These are phyloP conservation scores for Poecilia latipinna DNA, from an alignment of 2,113 vertebrate genomes.

Conservation along the genomic window DNA sequence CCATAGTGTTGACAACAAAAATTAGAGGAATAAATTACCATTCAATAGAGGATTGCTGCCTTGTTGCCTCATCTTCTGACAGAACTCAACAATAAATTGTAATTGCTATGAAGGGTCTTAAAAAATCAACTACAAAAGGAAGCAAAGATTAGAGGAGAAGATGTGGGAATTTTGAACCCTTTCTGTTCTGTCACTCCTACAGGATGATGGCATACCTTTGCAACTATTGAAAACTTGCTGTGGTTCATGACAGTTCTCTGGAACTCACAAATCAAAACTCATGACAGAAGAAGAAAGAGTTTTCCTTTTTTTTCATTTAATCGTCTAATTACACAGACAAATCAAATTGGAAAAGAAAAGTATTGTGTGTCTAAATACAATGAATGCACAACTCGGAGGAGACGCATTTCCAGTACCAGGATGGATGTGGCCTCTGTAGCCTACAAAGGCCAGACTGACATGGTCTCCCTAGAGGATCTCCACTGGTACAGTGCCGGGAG, in stretches of 20 bases:
- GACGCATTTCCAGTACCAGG: too few relatives aligned
- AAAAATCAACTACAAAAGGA: constrained; percentile 50
- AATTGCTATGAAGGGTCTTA: constrained; percentile 41
- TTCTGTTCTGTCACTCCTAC: constrained; percentile 43
- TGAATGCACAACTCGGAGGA: not conserved
- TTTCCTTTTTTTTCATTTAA: not conserved
- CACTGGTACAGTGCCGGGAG: too few relatives aligned
- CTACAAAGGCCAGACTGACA: too few relatives aligned
- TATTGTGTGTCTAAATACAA: not conserved
- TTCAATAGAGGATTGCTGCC: constrained; percentile 36
- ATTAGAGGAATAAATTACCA: constrained; percentile 25
- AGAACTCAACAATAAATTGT: constrained; percentile 38
- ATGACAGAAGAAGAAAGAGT: constrained; percentile 2
- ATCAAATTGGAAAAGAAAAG: not conserved
- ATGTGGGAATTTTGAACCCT: constrained; percentile 41
- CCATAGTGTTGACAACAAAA: constrained; percentile 6
- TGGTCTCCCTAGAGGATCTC: too few relatives aligned
- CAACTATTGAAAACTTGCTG: constrained; percentile 39
- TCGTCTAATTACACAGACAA: not conserved
- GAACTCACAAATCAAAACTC: constrained; percentile 7
- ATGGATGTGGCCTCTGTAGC: too few relatives aligned
- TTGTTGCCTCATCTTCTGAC: constrained; percentile 51
- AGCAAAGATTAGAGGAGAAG: constrained; percentile 40
- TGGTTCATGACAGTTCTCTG: not conserved
- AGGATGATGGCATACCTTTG: constrained; percentile 52